Base-by-base conservation (phyloP, 2,113 vertebrate genomes). In the Corythornis vintsioides region DNA sequence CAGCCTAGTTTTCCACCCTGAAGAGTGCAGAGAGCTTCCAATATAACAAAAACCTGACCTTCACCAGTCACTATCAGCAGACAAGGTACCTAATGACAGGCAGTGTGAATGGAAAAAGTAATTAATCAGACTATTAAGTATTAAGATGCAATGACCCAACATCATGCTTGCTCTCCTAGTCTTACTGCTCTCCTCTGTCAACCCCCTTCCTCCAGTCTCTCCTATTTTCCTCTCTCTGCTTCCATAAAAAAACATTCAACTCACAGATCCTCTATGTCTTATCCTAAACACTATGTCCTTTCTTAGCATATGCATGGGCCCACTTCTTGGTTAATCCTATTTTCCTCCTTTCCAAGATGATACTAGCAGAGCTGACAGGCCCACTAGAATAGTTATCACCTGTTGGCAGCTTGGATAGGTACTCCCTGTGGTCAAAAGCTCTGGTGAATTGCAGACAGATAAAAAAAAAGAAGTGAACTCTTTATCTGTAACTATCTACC, bases 291-390 rank as follows among this genome's bases (percentile, higher is more conserved):
- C 26, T 56, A 50, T 73, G 66, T 66, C 26, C 42, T 66, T 57
- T 25, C 65, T 11, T 25, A 77, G 60, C 10, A 2, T 3, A 13
- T 6, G 5, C 15, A 29, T 0, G 0, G 50, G 10, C 15, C 61
- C 25, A 21, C 20, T 35, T 42, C 43, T 42, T 25, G 31, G 29
- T n/a, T 77, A 17, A 69, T 64, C n/a, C 33, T 26, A 29, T 43
- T 43, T 53, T 67, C 43, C 50, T 73, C 25, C 55, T 69, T 42
- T 81, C 65, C 57, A 47, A 73, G 48, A 11, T 2, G 7, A 43
- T 31, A 17, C 71, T 33, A 77, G 48, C 43, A 69, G 89, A 53
- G 43, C 71, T 69, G n/a, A 35, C 29, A 59, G 55, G 43, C 22
- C 64, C 43, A 12, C 50, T 47, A 20, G 25, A 77, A 72, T 14